A percentile compares a stretch with the other conserved stretches of the same genome.
Conservation (phyloP, 2,113 vertebrate species). For the Tringa solitaria region DNA sequence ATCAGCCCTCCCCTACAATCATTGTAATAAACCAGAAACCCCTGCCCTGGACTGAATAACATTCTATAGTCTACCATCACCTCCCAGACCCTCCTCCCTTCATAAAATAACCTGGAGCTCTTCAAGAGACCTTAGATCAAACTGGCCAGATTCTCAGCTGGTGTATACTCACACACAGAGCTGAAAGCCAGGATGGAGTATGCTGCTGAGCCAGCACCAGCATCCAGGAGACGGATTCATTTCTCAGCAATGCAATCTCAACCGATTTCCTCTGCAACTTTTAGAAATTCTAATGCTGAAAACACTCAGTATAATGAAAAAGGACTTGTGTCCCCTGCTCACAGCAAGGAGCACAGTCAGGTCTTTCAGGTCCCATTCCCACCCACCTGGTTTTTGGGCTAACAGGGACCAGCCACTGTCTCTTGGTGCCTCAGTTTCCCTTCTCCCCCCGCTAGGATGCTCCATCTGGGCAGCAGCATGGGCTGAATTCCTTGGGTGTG, state of each 20-base stretch:
- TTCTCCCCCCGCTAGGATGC: not conserved
- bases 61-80: not conserved
- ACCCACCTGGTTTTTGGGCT: not conserved
- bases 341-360: not conserved
- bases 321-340: not conserved
- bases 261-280: not conserved
- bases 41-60: not conserved
- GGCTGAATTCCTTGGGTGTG: not conserved
- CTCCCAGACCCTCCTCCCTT: not conserved
- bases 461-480: not conserved
- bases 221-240: not conserved
- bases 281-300: not conserved
- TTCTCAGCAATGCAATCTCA: not conserved
- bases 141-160: not conserved
- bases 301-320: not conserved
- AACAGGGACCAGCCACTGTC: not conserved
- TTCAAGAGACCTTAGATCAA: not conserved
- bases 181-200: not conserved
- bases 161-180: rapidly evolving
- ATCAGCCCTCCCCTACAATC: constrained; percentile 5
- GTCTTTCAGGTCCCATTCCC: not conserved
- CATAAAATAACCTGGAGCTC: not conserved
- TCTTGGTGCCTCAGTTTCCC: not conserved
- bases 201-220: not conserved
- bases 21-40: not conserved